Conservation (phyloP, 2,113 vertebrate genomes). For the Mellivora capensis region DNA sequence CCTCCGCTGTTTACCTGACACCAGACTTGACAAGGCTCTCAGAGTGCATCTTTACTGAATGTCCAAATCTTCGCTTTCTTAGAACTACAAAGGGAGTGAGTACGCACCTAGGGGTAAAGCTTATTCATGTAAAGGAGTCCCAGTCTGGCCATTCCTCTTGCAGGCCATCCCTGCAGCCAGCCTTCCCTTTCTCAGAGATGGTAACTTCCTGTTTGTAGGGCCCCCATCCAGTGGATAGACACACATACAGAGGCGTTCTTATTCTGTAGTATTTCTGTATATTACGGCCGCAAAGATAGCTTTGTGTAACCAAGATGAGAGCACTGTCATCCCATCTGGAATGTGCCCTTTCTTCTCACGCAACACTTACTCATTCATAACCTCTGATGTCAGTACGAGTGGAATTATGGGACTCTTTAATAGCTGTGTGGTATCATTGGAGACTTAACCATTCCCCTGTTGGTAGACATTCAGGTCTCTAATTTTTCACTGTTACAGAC, state of each 20-base stretch:
- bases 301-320: not conserved
- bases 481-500: not conserved
- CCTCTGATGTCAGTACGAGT: not conserved
- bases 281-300: not conserved
- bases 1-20: not conserved
- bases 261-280: not conserved
- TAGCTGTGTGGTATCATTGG: not conserved
- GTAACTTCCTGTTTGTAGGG: not conserved
- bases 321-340: not conserved
- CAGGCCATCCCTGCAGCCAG: not conserved
- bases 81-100: not conserved
- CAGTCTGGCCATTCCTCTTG: not conserved
- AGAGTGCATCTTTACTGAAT: too few species aligned
- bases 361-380: not conserved
- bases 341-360: not conserved
- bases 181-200: not conserved
- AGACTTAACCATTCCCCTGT: not conserved
- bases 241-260: not conserved
- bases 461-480: constrained; percentile 8
- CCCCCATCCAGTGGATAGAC: not conserved
- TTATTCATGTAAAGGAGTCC: not conserved
- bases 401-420: not conserved
- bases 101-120: not conserved
- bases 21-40: not conserved
- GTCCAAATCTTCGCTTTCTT: not conserved